Base-by-base conservation (phyloP, 2,888 invertebrate genomes). In the Leucania comma region DNA sequence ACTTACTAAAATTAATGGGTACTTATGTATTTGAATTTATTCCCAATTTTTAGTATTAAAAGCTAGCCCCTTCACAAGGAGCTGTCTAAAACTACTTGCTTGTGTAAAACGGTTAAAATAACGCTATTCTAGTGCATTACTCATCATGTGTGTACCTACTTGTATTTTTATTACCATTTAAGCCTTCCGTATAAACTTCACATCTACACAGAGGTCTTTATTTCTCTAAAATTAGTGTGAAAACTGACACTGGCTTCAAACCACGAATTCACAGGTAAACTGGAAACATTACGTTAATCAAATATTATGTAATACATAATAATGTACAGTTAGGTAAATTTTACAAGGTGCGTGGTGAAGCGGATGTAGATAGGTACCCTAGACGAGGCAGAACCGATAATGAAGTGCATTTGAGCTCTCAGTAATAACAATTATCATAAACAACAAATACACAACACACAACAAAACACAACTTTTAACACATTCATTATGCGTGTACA, bases 241-340 rank as follows among this genome's bases (percentile, higher is more conserved):
- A 91, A 92, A 90, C 77, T 90, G 83, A 89, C 91, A 92, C 89
- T 76, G 72, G 73, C 75, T 85, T 84, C 86, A 72, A 85, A 86
- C 82, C 84, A 89, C 86, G 88, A 87, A 82, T 88, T 93, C 88
- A 86, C 91, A 81, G 75, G 91, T 89, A 91, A 90, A 92, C 89
- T 87, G 80, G 83, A 87, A 86, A 87, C 89, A 84, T 87, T 84
- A 75, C 29, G 78, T 76, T 61, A 77, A 82, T 80, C 70, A 69
- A 71, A 76, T 65, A 78, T 78, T 81, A 66, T 62, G 78, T 80
- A 82, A 80, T 75, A 50, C 29, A 74, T 75, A 75, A 71, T 79
- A 76, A 56, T 50, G 58, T 65, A 80, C 78, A 63, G 76, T 78
- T 75, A 75, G 48, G 59, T 64, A 53, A 78, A 61, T 58, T 42